Base-by-base conservation (phyloP, 1,140 invertebrate species). In the Nixonia krombeini region DNA sequence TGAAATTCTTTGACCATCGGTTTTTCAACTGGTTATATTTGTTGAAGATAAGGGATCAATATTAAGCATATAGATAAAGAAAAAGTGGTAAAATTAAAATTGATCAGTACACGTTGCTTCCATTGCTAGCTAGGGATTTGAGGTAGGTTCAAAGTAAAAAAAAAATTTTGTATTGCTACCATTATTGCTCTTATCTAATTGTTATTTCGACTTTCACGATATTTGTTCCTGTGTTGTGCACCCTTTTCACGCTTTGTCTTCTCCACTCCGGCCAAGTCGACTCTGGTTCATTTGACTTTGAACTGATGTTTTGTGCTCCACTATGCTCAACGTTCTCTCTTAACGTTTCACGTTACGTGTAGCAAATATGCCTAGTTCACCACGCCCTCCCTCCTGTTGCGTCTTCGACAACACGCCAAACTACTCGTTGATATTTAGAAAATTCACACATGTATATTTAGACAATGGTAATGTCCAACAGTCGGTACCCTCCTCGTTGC, bases 381-480 rank as follows among this genome's bases (percentile, higher is more conserved):
- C 17, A 51, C 42, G 47, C 29, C 38, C 29, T 42, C 15, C 40
- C 46, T 51, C 42, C 40, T 52, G 25, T 70, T 52, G 65, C 49
- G 13, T 74, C 51, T 65, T 75, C 50, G 69, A 69, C 63, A 68
- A 58, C 61, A 65, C 70, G 66, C 67, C 47, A 56, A 74, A 79
- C 49, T 58, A 61, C 35, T 62, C 18, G 26, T 26, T 62, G 57
- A 59, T 53, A 69, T 63, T 62, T 58, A 69, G 66, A 63, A n/a
- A 35, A 55, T 16, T 29, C 25, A 49, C 37, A 70, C 37, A 40
- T 66, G 71, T 80, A 79, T 82, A 84, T 81, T 81, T 84, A 84
- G 82, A 84, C 82, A 83, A 84, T 84, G 82, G 82, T 84, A 83
- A 83, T 82, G 73, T 84, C 81, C 82, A 84, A 84, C 82, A 83